Base-by-base conservation (phyloP, 2,113 vertebrate species). In the Seriola quinqueradiata region DNA sequence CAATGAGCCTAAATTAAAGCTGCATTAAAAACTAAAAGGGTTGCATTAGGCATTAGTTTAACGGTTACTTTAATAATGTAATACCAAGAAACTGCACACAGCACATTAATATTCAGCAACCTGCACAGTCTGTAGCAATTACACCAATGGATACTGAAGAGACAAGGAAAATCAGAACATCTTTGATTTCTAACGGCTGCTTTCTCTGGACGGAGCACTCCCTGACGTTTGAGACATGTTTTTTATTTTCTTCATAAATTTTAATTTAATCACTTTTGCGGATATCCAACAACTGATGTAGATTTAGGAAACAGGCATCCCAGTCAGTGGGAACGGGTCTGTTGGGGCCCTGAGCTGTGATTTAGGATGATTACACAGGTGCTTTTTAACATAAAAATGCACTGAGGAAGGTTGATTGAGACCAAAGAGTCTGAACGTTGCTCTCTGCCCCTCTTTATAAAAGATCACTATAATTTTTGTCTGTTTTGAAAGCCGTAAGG, bases 321-420 rank as follows among this genome's bases (percentile, higher is more conserved):
- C 40, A 6, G 54, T 55, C n/a, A 3, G 34, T 9, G 65, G 40
- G 69, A 81, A 78, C 19, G 17, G 21, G 70, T 13, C 25, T 11
- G 60, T 0, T 46, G 32, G 5, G 64, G 40, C 66, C 58, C 66
- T 9, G 60, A 40, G 79, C 71, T 36, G 17, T 48, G 84, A 86
- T 76, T 83, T 46, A 67, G 12, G 64, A 57, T 82, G 84, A 82
- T 87, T 81, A 82, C 71, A 74, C 82, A 85, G 81, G 75, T 85
- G 82, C 40, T 60, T 63, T 81, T 65, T 58, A 32, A 57, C 64
- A 76, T 75, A 63, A 66, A 72, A 86, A 67, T 57, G 40, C 54
- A 72, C 42, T 0, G 36, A 48, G 58, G 25, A 50, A 32, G 21
- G 70, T 32, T 73, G 72, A 77, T 64, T 60, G 54, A 79, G 48